A percentile compares a stretch with the other conserved stretches of the same genome.
Conservation (phyloP, 2,797 vertebrate species). For the Enteromius fasciolatus region DNA sequence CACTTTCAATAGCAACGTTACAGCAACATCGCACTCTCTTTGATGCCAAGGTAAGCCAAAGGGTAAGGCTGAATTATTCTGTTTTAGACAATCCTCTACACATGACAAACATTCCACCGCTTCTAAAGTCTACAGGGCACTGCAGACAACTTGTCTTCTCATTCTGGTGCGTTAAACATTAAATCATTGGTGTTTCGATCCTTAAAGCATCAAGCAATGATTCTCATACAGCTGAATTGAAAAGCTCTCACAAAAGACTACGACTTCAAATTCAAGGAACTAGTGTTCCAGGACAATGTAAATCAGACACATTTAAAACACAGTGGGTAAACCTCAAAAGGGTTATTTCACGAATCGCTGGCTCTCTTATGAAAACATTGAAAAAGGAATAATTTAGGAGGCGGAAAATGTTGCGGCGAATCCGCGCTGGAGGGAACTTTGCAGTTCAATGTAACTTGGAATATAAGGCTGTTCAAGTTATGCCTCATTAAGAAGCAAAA, state of each 20-base stretch:
- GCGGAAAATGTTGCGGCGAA: constrained; percentile 44
- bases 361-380: constrained; percentile 64
- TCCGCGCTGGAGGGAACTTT: not conserved
- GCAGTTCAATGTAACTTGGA: constrained; percentile 11
- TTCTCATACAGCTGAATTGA: not conserved
- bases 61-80: constrained; percentile 16
- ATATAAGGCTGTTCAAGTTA: not conserved
- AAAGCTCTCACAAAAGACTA: not conserved
- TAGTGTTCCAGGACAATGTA: constrained; percentile 20
- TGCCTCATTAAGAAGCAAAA: constrained; percentile 35
- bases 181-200: not conserved
- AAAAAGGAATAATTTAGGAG: constrained; percentile 66
- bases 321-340: constrained; percentile 52
- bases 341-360: constrained; percentile 70
- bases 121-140: not conserved
- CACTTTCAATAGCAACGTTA: constrained; percentile 23
- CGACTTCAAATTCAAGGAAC: constrained; percentile 2
- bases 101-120: constrained; percentile 3
- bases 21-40: constrained; percentile 15
- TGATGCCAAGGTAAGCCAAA: constrained; percentile 34
- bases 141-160: not conserved
- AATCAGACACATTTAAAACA: constrained; percentile 14
- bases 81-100: constrained; percentile 18
- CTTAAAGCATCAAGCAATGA: not conserved
- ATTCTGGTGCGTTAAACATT: not conserved